A percentile compares a stretch with the other conserved stretches of the same genome.
phyloP scores from a whole-genome alignment of 2,888 invertebrate genomes.

The Xestoiulus laeticollis region DNA sequence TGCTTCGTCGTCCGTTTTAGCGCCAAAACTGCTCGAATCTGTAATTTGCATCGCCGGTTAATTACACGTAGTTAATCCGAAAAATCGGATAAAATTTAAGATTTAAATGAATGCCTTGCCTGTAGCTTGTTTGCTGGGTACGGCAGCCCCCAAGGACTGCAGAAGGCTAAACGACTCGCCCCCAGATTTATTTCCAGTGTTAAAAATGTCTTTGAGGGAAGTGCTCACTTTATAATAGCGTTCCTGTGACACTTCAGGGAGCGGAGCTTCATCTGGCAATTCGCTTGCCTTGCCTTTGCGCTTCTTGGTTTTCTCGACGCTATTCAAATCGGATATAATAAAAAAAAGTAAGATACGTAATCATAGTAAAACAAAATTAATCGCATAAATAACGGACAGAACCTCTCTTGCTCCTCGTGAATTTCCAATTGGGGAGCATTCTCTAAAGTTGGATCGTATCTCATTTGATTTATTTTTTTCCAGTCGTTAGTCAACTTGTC shows the following conservation, averaged over 20 bases:
- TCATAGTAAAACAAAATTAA: not conserved
- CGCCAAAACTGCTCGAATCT: not conserved
- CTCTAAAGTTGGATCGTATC: constrained; percentile 50
- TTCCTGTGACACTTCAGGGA: constrained; percentile 48
- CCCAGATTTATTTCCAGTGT: not conserved
- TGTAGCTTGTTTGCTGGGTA: not conserved
- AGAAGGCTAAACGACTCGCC: not conserved
- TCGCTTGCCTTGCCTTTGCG: not conserved
- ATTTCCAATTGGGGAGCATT: constrained; percentile 47
- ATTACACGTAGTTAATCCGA: not conserved
- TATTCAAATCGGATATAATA: not conserved
- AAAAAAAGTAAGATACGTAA: not conserved
- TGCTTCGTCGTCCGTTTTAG: not conserved
- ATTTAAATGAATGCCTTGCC: not conserved
- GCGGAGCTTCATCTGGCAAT: not conserved
- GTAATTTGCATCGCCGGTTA: not conserved
- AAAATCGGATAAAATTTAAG: not conserved
- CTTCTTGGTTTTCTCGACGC: not conserved
- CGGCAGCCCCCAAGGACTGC: not conserved
- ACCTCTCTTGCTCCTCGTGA: not conserved
- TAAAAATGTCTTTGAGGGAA: constrained; percentile 37
- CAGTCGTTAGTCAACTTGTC: not conserved
- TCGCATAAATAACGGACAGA: not conserved
- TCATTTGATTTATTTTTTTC: not conserved
- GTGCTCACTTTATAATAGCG: constrained; percentile 49